Percentiles rank a stretch among this genome's conserved stretches.
These are phyloP conservation scores for Tenthredo distinguenda DNA, from an alignment of 2,888 invertebrate genomes.

Conservation along the genomic window DNA sequence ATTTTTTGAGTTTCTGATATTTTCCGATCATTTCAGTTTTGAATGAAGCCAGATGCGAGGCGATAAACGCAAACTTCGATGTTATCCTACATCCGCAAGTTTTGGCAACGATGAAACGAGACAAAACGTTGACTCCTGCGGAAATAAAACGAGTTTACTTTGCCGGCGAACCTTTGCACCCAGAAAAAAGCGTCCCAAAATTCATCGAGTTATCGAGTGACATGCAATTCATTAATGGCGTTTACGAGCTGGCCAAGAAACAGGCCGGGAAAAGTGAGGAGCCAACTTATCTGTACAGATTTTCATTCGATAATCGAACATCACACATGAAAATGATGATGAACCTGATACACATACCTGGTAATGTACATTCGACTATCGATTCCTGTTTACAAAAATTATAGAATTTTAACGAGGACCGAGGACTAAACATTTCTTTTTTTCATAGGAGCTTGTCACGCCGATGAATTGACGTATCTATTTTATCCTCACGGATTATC, in stretches of 20 bases:
- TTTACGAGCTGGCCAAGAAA: constrained; percentile 61
- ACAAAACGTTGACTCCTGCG: constrained; percentile 54
- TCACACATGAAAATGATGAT: constrained; percentile 59
- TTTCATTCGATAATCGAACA: constrained; percentile 63
- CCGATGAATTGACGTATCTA: constrained; percentile 69
- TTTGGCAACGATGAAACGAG: constrained; percentile 10
- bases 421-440: background rate
- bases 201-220: constrained; percentile 64
- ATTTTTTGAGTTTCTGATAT: too few species aligned
- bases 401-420: background rate
- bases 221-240: constrained; percentile 63
- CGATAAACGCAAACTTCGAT: constrained; percentile 59
- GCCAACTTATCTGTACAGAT: constrained; percentile 69
- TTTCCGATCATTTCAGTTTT: constrained; percentile 51
- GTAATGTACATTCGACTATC: constrained; percentile 57
- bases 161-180: constrained; percentile 59
- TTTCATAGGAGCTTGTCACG: constrained; percentile 62
- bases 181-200: constrained; percentile 52
- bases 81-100: constrained; percentile 37
- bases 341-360: constrained; percentile 59
- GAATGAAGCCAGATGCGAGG: constrained; percentile 48
- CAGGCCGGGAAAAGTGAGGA: constrained; percentile 58
- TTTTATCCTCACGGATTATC: constrained; percentile 62
- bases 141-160: constrained; percentile 67
- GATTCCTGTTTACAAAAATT: background rate